Percentiles rank a stretch among this genome's conserved stretches.
Evolutionary conservation across 2,888 invertebrate species (phyloP).

Genomic region (Erynnis tages): DNA sequence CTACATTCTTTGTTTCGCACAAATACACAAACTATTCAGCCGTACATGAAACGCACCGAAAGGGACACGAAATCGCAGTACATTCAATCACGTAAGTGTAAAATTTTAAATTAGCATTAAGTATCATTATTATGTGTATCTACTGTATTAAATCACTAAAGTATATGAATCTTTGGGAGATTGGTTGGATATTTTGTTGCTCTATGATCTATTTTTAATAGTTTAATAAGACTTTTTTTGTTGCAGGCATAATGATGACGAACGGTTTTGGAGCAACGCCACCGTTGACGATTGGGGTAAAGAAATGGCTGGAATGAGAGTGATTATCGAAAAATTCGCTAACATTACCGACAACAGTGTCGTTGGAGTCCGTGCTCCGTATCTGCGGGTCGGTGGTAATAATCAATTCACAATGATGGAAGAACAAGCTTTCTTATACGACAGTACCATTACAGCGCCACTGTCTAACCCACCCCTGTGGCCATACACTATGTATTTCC

Average conservation of each 20-base stretch:
- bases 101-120: constrained; percentile 8
- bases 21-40: constrained; percentile 97
- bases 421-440: constrained; percentile 96
- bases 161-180: too few relatives aligned
- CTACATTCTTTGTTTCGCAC: constrained; percentile 95
- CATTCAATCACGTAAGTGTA: constrained; percentile 94
- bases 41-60: constrained; percentile 94
- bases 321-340: constrained; percentile 93
- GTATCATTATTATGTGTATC: too few relatives aligned
- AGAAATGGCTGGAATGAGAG: constrained; percentile 96
- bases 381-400: constrained; percentile 95
- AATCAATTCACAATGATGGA: constrained; percentile 99
- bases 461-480: constrained; percentile 95
- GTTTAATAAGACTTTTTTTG: too few relatives aligned
- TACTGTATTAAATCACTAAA: too few relatives aligned
- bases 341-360: constrained; percentile 95
- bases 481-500: constrained; percentile 99
- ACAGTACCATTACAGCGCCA: constrained; percentile 96
- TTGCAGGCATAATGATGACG: constrained; percentile 94
- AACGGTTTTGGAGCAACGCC: constrained; percentile 96
- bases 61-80: constrained; percentile 96
- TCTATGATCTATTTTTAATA: too few relatives aligned
- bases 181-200: too few relatives aligned
- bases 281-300: constrained; percentile 96
- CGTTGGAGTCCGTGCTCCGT: constrained; percentile 94